Evolutionary conservation across 23 tunicate species (phyloP).

Genomic region (Styela plicata): DNA sequence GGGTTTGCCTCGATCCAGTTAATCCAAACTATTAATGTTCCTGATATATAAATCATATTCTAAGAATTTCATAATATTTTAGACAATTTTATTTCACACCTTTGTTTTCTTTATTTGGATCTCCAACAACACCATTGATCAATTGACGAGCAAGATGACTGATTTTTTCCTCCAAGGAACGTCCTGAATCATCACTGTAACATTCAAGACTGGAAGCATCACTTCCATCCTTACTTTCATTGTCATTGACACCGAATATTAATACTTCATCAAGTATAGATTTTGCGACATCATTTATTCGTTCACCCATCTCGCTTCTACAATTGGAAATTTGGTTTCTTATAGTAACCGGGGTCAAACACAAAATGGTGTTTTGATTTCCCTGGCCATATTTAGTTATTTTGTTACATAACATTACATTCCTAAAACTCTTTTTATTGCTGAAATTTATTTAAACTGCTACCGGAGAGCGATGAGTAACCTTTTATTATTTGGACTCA

Average conservation of each 20-base stretch:
- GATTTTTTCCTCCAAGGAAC: slow-evolving; percentile 33
- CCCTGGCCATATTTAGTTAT: no score
- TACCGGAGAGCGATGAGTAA: background rate
- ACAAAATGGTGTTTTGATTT: no score
- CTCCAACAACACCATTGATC: slow-evolving; percentile 20
- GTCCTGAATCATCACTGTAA: background rate
- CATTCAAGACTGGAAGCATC: background rate
- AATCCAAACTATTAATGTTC: no score
- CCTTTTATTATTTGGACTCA: background rate
- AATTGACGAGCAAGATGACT: slow-evolving; percentile 42
- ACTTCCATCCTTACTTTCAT: background rate
- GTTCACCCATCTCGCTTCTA: slow-evolving; percentile 35
- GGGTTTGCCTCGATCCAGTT: no score
- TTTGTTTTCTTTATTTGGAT: no score
- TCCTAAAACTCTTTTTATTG: no score
- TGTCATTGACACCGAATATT: slow-evolving; percentile 23
- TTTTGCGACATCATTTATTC: slow-evolving; percentile 36
- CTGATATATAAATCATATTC: no score
- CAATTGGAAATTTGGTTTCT: background rate
- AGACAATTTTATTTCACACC: no score
- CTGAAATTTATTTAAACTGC: no score
- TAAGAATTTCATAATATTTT: no score
- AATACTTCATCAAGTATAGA: slow-evolving; percentile 53
- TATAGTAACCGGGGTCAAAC: no score
- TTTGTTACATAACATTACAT: no score